Evolutionary conservation across 2,888 invertebrate genomes (phyloP), one percentile per base, ranked within the genome.

Genomic region (Thecocarcelia acutangulata): DNA sequence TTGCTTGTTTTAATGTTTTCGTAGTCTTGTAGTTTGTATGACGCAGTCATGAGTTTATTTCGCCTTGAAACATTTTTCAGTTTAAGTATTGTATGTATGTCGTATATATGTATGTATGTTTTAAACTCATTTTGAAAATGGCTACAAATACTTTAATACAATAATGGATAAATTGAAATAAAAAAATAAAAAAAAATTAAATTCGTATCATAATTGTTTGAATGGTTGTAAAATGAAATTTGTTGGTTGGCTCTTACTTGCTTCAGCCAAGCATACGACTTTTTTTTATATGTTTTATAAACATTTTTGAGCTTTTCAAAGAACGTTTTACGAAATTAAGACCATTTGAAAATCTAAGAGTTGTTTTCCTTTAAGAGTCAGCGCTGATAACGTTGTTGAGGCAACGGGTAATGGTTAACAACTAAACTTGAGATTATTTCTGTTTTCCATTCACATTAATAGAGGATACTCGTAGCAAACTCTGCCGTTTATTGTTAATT

Each of bases 51-150:
- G 79, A 83, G 85, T 85, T 83, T 86, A 87, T 88, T 89, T 88
- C 85, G 88, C 88, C 89, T 88, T 88, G 88, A 88, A 88, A 88
- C 86, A 87, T 88, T 88, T 88, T 87, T 83, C 61, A 79, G 76
- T 73, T 75, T 83, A n/a, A n/a, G n/a, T n/a, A n/a, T n/a, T n/a
- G n/a, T n/a, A n/a, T n/a, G n/a, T n/a, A n/a, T n/a, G n/a, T n/a
- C n/a, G n/a, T n/a, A n/a, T n/a, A n/a, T n/a, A n/a, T n/a, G n/a
- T n/a, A 79, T 83, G 80, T 84, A 77, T 83, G 84, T 63, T 68
- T 54, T 61, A 37, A 72, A 68, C 42, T 80, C 40, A 66, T 75
- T 75, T 75, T 24, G 46, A 75, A 75, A 58, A 58, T 58, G 40
- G 21, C 40, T 58, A 37, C 37, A 40, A 58, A 58, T 40, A 19